These are phyloP conservation scores for Pseudorhombus dupliciocellatus DNA, from an alignment of 2,113 vertebrate genomes.

Conservation along the genomic window DNA sequence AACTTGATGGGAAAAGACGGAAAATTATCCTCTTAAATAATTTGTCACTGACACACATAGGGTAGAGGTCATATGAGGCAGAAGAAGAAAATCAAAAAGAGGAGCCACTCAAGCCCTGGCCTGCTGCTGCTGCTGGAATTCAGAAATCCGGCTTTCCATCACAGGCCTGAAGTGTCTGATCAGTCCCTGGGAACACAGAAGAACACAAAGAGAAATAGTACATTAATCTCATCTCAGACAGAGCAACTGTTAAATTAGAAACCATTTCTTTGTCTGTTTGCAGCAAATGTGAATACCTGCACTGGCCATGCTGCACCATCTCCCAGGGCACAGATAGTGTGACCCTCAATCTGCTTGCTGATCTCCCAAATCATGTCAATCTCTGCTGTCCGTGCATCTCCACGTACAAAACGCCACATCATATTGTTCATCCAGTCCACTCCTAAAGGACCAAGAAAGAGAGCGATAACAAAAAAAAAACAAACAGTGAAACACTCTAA, in stretches of 20 bases:
- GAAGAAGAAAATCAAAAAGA: background rate
- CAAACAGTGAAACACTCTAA: background rate
- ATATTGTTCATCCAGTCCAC: conserved; percentile 99
- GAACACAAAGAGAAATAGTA: conserved; percentile 10
- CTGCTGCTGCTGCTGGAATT: conserved; percentile 75
- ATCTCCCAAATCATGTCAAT: conserved; percentile 98
- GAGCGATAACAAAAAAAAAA: background rate
- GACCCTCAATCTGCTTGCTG: conserved; percentile 98
- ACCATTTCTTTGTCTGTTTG: background rate
- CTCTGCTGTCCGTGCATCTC: conserved; percentile 85
- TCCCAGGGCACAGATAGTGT: conserved; percentile 95
- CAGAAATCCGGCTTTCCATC: conserved; percentile 80
- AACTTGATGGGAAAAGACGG: conserved; percentile 36
- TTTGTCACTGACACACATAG: conserved; percentile 37
- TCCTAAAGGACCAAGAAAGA: conserved; percentile 74
- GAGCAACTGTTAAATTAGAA: background rate
- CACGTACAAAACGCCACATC: conserved; percentile 93
- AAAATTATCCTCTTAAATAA: conserved; percentile 72
- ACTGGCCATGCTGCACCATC: conserved; percentile 96
- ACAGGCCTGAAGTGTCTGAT: conserved; percentile 84
- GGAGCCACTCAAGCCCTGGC: conserved; percentile 66
- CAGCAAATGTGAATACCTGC: conserved; percentile 81
- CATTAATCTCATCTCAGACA: background rate
- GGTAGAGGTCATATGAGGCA: conserved; percentile 11
- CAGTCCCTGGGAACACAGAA: conserved; percentile 73